Percentiles rank a stretch among this genome's conserved stretches.
Conservation (phyloP, 2,113 vertebrate species). For the Notarius lentiginosus region DNA sequence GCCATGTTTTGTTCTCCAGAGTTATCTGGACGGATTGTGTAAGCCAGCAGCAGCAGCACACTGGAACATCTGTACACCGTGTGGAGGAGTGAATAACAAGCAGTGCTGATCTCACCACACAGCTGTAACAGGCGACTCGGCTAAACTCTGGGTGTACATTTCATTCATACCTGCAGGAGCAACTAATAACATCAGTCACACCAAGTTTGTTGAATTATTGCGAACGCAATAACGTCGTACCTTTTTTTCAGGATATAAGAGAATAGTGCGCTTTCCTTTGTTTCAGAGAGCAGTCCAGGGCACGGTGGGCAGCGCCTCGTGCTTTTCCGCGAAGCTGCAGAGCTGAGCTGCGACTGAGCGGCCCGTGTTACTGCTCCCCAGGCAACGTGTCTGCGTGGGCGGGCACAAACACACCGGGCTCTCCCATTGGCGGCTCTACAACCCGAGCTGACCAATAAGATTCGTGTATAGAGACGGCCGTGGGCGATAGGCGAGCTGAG, state of each 20-base stretch:
- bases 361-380: conserved; percentile 78
- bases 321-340: conserved; percentile 52
- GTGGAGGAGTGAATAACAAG: not conserved
- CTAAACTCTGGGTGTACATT: not conserved
- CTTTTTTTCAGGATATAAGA: conserved; percentile 66
- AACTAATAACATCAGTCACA: not conserved
- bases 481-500: conserved; percentile 66
- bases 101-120: conserved; percentile 11
- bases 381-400: conserved; percentile 78
- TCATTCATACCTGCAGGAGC: not conserved
- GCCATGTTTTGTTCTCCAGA: not conserved
- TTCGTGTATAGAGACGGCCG: conserved; percentile 31
- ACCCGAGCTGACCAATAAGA: conserved; percentile 61
- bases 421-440: conserved; percentile 56
- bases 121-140: not conserved
- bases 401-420: conserved; percentile 52
- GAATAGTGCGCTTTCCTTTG: conserved; percentile 63
- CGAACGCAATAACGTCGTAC: conserved; percentile 50
- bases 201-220: not conserved
- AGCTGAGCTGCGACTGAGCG: conserved; percentile 55
- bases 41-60: not conserved
- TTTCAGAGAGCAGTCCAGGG: conserved; percentile 65
- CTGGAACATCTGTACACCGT: not conserved
- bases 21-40: not conserved
- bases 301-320: conserved; percentile 41